A percentile compares a stretch with the other conserved stretches of the same genome.
phyloP scores from a whole-genome alignment of 2,113 vertebrate genomes.

The Lepus americanus region DNA sequence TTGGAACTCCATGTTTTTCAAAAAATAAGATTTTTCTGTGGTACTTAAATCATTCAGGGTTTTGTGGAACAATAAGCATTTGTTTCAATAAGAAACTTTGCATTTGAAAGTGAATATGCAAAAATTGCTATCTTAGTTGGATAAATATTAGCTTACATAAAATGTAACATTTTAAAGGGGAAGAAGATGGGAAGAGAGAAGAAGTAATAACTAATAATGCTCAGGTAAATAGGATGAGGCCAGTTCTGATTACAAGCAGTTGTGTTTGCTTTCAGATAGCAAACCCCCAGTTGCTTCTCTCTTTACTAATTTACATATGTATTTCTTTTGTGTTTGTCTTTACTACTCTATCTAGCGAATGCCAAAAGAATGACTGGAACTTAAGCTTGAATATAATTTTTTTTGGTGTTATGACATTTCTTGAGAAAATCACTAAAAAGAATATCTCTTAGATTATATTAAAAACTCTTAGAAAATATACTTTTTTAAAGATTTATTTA shows the following conservation, averaged over 20 bases:
- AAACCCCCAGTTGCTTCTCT: neutral
- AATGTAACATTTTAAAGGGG: neutral
- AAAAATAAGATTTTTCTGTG: slow-evolving; percentile 30
- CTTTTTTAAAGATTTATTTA: too few species aligned
- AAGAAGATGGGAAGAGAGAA: neutral
- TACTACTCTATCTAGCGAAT: neutral
- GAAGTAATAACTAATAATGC: neutral
- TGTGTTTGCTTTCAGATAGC: slow-evolving; percentile 14
- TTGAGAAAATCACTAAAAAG: slow-evolving; percentile 1
- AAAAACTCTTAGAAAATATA: neutral
- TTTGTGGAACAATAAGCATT: slow-evolving; percentile 45
- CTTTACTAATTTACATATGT: neutral
- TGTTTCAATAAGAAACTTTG: slow-evolving; percentile 53
- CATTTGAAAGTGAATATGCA: slow-evolving; percentile 9
- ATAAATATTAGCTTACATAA: neutral
- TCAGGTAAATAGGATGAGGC: neutral
- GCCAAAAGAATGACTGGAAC: neutral
- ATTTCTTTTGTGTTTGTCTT: neutral
- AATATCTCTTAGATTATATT: neutral
- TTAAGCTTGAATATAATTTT: neutral
- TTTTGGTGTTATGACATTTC: slow-evolving; percentile 2
- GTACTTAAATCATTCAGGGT: slow-evolving; percentile 25
- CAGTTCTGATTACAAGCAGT: neutral
- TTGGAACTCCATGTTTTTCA: slow-evolving; percentile 15
- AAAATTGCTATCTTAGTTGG: neutral